Evolutionary conservation across 2,113 vertebrate species (phyloP), one percentile per base, ranked within the genome.

Genomic region (Hydropotes inermis): DNA sequence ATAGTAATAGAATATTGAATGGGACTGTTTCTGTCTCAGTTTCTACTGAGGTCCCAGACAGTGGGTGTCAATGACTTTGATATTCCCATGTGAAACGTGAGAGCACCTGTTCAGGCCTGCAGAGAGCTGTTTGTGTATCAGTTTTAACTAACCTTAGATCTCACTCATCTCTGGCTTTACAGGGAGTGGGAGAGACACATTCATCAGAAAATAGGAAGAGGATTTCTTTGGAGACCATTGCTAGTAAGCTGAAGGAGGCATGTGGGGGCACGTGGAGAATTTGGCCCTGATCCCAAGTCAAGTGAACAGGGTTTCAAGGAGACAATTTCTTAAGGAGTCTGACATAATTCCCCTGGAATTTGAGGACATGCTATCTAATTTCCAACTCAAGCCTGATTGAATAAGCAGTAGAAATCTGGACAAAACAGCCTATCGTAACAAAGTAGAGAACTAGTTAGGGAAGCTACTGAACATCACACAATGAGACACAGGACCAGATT

Each of bases 161-260:
- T 52, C 47, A 87, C 39, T 90, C 27, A 58, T 13, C 78, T 64
- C 47, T 94, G 33, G n/a, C 27, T 82, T 76, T 81, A 89, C 52
- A 96, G 12, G 19, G 5, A 6, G 21, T 45, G 87, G 13, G 82
- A 70, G 25, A 95, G 19, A 33, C 19, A 83, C 8, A 50, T 50
- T 43, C 7, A 14, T 14, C 45, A 64, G 27, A 79, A 89, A 88
- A 82, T 1, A 57, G 74, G 21, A 89, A 84, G 55, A 36, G 36
- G 39, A 39, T 84, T 96, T 96, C 50, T 85, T 84, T 39, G 47
- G n/a, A 64, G 3, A 85, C 16, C 1, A 23, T 74, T 88, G 9
- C 52, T 61, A 30, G 23, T n/a, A 27, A 84, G 33, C 19, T 3
- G 12, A n/a, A 70, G 3, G 54, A 54, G 36, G 4, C 30, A 3